Evolutionary conservation across 2,797 vertebrate species (phyloP).

Genomic region (Huso huso): DNA sequence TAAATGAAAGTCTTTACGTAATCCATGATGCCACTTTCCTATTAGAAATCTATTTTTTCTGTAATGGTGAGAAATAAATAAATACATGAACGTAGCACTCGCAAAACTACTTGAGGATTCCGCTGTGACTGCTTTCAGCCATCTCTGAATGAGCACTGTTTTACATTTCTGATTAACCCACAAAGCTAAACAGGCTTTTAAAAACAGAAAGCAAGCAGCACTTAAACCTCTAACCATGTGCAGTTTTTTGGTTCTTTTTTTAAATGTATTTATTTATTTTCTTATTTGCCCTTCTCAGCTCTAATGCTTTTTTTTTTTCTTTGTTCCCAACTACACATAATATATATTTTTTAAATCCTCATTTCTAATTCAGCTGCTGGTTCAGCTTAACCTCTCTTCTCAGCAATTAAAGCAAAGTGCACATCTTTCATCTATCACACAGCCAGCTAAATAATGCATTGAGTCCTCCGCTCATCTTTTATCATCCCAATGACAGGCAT

Average conservation of each 20-base stretch:
- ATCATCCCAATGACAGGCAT: slow-evolving; percentile 99
- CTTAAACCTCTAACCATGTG: slow-evolving; percentile 21
- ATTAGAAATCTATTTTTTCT: too few relatives aligned
- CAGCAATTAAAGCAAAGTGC: slow-evolving; percentile 95
- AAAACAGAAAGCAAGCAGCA: slow-evolving; percentile 30
- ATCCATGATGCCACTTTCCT: too few relatives aligned
- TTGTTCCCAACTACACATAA: too few relatives aligned
- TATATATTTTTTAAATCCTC: slow-evolving; percentile 46
- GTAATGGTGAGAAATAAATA: too few relatives aligned
- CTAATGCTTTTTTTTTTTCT: slow-evolving; percentile 24
- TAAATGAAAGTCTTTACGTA: too few relatives aligned
- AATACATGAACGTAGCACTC: too few relatives aligned
- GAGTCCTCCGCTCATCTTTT: slow-evolving; percentile 91
- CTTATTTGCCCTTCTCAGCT: slow-evolving; percentile 32
- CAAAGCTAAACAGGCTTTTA: slow-evolving; percentile 40
- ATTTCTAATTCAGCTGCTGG: slow-evolving; percentile 96
- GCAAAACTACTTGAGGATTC: background rate
- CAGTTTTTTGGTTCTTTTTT: slow-evolving; percentile 50
- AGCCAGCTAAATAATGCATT: slow-evolving; percentile 97
- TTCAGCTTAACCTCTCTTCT: slow-evolving; percentile 99
- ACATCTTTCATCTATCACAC: slow-evolving; percentile 97
- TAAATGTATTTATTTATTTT: slow-evolving; percentile 63
- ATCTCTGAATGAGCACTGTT: slow-evolving; percentile 23
- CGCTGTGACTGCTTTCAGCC: slow-evolving; percentile 27
- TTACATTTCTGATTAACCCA: slow-evolving; percentile 30